These are phyloP conservation scores for Lycia hirtaria DNA, from an alignment of 2,888 invertebrate genomes.

Conservation along the genomic window DNA sequence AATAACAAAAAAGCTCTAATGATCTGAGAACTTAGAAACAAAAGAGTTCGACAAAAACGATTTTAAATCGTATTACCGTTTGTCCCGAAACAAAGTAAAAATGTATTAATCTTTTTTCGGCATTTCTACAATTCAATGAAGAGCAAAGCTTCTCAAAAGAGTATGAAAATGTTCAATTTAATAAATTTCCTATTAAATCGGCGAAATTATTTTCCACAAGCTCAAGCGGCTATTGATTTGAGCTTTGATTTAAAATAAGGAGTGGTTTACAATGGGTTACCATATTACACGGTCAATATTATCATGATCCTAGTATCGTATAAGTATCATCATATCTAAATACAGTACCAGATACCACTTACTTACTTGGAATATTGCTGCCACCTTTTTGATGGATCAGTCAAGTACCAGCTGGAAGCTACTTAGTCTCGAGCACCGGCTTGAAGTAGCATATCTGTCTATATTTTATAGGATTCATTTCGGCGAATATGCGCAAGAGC, in stretches of 20 bases:
- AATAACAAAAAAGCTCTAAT: slow-evolving; percentile 4
- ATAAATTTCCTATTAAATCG: slow-evolving; percentile 5
- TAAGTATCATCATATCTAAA: no score
- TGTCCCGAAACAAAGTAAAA: slow-evolving; percentile 12
- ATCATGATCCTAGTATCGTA: no score
- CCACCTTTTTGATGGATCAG: no score
- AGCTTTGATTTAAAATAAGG: neutral
- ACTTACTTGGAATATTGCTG: no score
- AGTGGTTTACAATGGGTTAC: no score
- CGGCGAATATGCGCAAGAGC: no score
- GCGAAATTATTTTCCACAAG: slow-evolving; percentile 1
- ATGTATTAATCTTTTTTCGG: slow-evolving; percentile 15
- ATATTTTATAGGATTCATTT: no score
- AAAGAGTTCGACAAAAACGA: slow-evolving; percentile 11
- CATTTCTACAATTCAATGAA: slow-evolving; percentile 6
- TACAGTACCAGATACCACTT: no score
- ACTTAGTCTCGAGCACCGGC: no score
- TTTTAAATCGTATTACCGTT: slow-evolving; percentile 16
- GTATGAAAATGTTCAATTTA: slow-evolving; percentile 1
- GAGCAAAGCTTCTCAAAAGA: neutral
- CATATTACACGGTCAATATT: no score
- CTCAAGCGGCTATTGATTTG: slow-evolving; percentile 10
- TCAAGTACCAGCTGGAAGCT: no score
- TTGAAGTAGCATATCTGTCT: no score
- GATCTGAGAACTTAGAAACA: slow-evolving; percentile 9